phyloP scores from a whole-genome alignment of 2,888 invertebrate genomes.

The Clusia tigrina region DNA sequence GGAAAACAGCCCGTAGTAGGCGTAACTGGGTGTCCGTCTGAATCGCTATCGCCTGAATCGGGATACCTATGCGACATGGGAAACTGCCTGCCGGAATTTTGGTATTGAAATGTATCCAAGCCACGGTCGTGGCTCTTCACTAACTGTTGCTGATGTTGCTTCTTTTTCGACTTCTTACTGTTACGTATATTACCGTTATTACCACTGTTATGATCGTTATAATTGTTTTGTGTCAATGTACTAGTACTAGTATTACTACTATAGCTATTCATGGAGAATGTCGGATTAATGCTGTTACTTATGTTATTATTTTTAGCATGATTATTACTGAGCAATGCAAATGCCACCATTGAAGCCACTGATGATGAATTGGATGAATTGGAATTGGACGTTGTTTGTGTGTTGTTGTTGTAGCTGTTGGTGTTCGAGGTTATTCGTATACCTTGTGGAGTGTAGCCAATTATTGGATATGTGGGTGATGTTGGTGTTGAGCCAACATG shows the following conservation, averaged over 20 bases:
- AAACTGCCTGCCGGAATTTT: not conserved
- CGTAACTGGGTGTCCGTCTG: conserved; percentile 49
- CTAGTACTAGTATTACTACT: conserved; percentile 35
- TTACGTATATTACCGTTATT: conserved; percentile 37
- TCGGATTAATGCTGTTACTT: conserved; percentile 23
- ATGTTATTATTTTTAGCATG: conserved; percentile 8
- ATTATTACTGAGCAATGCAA: conserved; percentile 27
- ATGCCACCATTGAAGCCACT: conserved; percentile 31
- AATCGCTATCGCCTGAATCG: conserved; percentile 40
- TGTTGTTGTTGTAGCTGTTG: conserved; percentile 28
- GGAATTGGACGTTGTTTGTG: conserved; percentile 13
- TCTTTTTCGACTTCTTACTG: conserved; percentile 31
- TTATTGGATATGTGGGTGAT: conserved; percentile 34
- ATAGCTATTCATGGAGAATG: conserved; percentile 28
- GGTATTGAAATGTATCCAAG: conserved; percentile 46
- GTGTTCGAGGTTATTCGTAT: conserved; percentile 38
- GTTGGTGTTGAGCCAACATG: conserved; percentile 38
- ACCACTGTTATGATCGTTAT: conserved; percentile 37
- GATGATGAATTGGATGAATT: conserved; percentile 33
- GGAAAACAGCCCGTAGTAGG: conserved; percentile 56
- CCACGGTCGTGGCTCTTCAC: conserved; percentile 61
- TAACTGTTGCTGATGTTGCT: conserved; percentile 34
- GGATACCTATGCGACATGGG: conserved; percentile 10
- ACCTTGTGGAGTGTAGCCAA: conserved; percentile 39
- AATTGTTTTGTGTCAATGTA: conserved; percentile 33